Evolutionary conservation across 2,113 vertebrate genomes (phyloP), one percentile per base, ranked within the genome.

Genomic region (Pitta sordida): DNA sequence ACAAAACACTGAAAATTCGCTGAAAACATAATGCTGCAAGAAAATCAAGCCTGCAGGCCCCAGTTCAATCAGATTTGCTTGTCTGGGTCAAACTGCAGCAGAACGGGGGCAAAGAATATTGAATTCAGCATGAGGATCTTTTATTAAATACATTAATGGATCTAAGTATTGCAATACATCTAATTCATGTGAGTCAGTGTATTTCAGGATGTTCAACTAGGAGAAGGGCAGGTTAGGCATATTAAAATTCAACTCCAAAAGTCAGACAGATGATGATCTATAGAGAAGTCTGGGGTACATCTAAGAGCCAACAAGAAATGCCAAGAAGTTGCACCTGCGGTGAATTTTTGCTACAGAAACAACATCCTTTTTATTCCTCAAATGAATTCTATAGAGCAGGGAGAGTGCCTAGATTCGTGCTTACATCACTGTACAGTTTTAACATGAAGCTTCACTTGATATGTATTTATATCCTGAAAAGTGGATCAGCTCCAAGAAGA

Each of bases 401-500:
- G 15, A 88, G 36, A 63, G 52, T 37, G 22, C 69, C 63, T 73
- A 48, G 48, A 77, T 86, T 81, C 46, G 51, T 27, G 18, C 63
- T 88, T 86, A 26, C 41, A 73, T 83, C 63, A 73, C 32, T 53
- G 37, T 39, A 48, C 36, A 77, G 43, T 74, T 86, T 34, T 62
- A 95, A 82, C 51, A 63, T 32, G 26, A 12, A 91, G 59, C n/a
- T 74, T 83, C 51, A 65, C 26, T 55, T 43, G 76, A 46, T 88
- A 91, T 94, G 51, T 88, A 91, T 94, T 96, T 95, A 51, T 96
- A 93, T 74, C 63, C 34, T 27, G 0, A 3, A 74, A 94, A 95
- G 48, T 91, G 85, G 88, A 91, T 88, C 92, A 86, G 71, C 43
- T 94, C 90, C 88, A 93, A 83, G 82, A 68, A 84, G 65, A 60